Percentiles rank a stretch among this genome's conserved stretches.
phyloP scores from a whole-genome alignment of 2,888 invertebrate species.

The Drosophila diplacantha region DNA sequence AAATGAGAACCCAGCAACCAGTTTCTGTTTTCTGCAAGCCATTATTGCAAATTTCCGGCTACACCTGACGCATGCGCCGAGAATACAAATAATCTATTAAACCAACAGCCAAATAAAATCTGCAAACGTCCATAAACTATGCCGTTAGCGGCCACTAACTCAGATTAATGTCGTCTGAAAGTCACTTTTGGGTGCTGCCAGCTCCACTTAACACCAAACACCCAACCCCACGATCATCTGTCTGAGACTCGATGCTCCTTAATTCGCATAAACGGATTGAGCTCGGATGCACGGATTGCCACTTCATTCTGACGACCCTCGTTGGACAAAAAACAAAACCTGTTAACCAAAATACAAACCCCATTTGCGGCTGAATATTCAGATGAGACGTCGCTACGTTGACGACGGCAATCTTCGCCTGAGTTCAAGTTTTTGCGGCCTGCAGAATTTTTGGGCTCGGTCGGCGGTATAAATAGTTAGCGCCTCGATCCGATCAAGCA shows the following conservation, averaged over 20 bases:
- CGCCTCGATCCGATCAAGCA: slow-evolving; percentile 38
- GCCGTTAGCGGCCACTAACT: slow-evolving; percentile 25
- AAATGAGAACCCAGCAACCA: slow-evolving; percentile 21
- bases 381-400: slow-evolving; percentile 28
- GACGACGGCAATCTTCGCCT: slow-evolving; percentile 13
- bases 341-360: background rate
- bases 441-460: slow-evolving; percentile 30
- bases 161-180: slow-evolving; percentile 34
- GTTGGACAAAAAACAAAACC: slow-evolving; percentile 19
- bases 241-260: slow-evolving; percentile 4
- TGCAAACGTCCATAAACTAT: slow-evolving; percentile 19
- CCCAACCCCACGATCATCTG: slow-evolving; percentile 2
- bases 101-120: slow-evolving; percentile 13
- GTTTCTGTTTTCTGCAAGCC: slow-evolving; percentile 30
- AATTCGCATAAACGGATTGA: slow-evolving; percentile 33
- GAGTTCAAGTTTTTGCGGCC: slow-evolving; percentile 24
- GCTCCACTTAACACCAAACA: background rate
- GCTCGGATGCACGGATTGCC: slow-evolving; percentile 6
- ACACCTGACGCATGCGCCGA: slow-evolving; percentile 31
- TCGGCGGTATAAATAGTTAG: slow-evolving; percentile 38
- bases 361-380: slow-evolving; percentile 36
- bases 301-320: slow-evolving; percentile 36
- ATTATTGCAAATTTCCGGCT: slow-evolving; percentile 40
- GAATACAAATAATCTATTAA: slow-evolving; percentile 13
- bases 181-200: slow-evolving; percentile 22